Conservation (phyloP, 2,797 vertebrate genomes). For the Taenioides sp. region DNA sequence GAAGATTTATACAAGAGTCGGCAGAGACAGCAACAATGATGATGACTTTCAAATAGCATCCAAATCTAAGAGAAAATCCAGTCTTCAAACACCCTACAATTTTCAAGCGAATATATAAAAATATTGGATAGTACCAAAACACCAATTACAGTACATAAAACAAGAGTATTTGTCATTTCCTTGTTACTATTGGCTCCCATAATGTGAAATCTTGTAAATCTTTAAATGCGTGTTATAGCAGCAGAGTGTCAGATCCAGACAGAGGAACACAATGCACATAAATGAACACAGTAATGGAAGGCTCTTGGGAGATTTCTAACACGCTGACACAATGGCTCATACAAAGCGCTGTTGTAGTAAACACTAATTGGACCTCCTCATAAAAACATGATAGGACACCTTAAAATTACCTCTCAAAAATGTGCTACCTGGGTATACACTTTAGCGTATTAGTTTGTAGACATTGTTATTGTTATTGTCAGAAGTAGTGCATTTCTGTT, state of each 20-base stretch:
- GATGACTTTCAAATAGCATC: too few species aligned
- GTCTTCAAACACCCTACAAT: too few species aligned
- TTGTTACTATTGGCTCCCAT: too few species aligned
- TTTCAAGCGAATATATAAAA: too few species aligned
- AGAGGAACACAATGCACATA: conserved; percentile 1
- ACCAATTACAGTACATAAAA: background rate
- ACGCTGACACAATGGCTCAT: background rate
- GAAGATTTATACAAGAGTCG: too few species aligned
- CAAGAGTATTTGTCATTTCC: background rate
- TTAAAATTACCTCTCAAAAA: background rate
- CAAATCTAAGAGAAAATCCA: too few species aligned
- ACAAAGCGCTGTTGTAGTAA: background rate
- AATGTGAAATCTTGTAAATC: background rate
- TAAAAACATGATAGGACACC: background rate
- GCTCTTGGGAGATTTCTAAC: background rate
- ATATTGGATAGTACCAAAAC: too few species aligned
- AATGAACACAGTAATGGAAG: background rate
- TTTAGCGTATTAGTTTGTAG: background rate
- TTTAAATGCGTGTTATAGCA: background rate
- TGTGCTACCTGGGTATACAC: background rate
- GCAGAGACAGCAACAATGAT: too few species aligned
- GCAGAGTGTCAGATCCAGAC: background rate
- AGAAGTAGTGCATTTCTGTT: background rate
- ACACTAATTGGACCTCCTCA: conserved; percentile 1
- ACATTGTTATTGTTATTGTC: background rate